Evolutionary conservation across 2,888 invertebrate species (phyloP), one percentile per base, ranked within the genome.

Genomic region (Acheta domesticus): DNA sequence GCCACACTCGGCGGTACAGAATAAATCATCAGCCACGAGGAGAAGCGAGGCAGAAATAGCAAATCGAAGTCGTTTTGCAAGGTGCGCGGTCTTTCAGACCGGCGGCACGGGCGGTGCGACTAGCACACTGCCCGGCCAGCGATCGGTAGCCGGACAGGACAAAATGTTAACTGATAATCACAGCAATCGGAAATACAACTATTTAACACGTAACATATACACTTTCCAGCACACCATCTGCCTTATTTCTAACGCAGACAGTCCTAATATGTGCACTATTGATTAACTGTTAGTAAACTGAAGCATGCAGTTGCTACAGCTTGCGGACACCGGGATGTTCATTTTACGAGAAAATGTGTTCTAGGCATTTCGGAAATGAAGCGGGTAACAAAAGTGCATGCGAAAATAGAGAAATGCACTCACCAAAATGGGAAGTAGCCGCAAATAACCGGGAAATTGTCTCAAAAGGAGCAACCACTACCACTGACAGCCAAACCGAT

Each of bases 221-320:
- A 36, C 36, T 36, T n/a, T 36, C 36, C 36, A 36, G 36, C 36
- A 36, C 36, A 36, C 36, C 36, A 36, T 36, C 36, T 36, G 36
- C 36, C 36, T 36, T 8, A 36, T 8, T 36, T 36, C 36, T 36
- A 36, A 36, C 36, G 36, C 36, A 62, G n/a, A 62, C 62, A 62
- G 62, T 19, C 16, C 14, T n/a, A 62, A 62, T 62, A 62, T n/a
- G 62, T 62, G 62, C 62, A 62, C 62, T 62, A 62, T 62, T 62
- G 62, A 62, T 62, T 62, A 62, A 62, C 62, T 62, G 62, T 62
- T 62, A 62, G 62, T 62, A 62, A 62, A 62, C 62, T 62, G 62
- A 62, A 62, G 62, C 62, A 62, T 62, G 62, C 62, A 62, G 62
- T n/a, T 62, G 62, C 14, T 62, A 62, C 62, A 62, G 36, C 62